phyloP scores from a whole-genome alignment of 2,888 invertebrate genomes.

The Saturnia pavonia region DNA sequence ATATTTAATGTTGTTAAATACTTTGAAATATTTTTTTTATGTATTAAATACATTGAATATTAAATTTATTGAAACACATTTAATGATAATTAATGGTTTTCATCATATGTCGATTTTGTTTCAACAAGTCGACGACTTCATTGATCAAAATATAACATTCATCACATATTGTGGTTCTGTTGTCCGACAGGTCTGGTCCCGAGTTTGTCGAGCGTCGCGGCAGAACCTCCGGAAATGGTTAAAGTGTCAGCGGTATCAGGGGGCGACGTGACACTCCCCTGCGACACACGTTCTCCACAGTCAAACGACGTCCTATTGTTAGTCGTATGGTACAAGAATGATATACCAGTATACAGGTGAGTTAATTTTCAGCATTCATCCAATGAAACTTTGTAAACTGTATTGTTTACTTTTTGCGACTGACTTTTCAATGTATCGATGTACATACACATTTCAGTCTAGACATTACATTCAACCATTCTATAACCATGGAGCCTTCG shows the following conservation, averaged over 20 bases:
- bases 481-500: background rate
- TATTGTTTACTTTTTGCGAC: no score
- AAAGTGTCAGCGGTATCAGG: slow-evolving; percentile 88
- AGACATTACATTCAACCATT: background rate
- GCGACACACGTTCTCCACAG: slow-evolving; percentile 90
- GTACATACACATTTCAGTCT: no score
- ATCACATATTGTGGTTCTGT: background rate
- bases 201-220: slow-evolving; percentile 50
- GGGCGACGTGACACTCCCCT: slow-evolving; percentile 91
- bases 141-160: background rate
- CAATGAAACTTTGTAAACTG: no score
- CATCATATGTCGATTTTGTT: no score
- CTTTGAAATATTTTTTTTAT: no score
- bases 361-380: slow-evolving; percentile 16
- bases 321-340: slow-evolving; percentile 96
- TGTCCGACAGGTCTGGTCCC: slow-evolving; percentile 63
- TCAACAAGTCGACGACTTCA: background rate
- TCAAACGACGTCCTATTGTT: slow-evolving; percentile 91
- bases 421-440: background rate
- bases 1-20: no score
- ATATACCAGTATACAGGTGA: slow-evolving; percentile 94
- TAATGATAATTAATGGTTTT: no score
- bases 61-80: no score
- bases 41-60: no score
- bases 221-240: slow-evolving; percentile 80